Evolutionary conservation across 2,113 vertebrate genomes (phyloP).

Genomic region (Eulemur rufifrons): DNA sequence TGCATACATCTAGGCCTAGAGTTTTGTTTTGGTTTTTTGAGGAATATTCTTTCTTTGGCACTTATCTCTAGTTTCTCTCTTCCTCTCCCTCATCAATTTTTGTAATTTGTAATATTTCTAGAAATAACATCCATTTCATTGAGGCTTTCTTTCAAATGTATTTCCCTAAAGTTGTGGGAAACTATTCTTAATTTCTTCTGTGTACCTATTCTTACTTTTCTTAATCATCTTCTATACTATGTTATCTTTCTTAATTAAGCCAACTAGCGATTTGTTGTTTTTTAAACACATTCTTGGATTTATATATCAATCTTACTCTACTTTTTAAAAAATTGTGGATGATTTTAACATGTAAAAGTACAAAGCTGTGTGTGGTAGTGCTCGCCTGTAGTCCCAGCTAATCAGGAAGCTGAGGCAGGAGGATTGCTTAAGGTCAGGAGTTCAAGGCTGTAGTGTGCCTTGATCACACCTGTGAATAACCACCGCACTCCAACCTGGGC

Average conservation of each 20-base stretch:
- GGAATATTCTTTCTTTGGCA: background rate
- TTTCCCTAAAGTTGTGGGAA: background rate
- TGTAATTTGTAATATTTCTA: slow-evolving; percentile 5
- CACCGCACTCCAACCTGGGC: no score
- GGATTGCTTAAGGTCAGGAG: no score
- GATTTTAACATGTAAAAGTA: no score
- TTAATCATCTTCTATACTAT: background rate
- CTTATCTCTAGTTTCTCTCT: background rate
- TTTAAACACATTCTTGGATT: no score
- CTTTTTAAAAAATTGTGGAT: no score
- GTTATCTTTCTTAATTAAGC: background rate
- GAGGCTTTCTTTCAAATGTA: background rate
- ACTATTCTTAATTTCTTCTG: slow-evolving; percentile 2
- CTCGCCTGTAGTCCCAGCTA: no score
- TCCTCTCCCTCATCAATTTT: background rate
- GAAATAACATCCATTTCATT: background rate
- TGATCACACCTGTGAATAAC: background rate
- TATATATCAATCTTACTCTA: no score
- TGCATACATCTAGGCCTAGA: background rate
- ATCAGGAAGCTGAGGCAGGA: no score
- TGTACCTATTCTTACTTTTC: background rate
- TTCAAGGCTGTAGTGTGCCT: background rate
- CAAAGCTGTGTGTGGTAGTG: no score
- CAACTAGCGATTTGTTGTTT: no score
- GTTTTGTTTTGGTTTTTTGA: background rate